These are phyloP conservation scores for Mamestra brassicae DNA, from an alignment of 2,888 invertebrate species.

Conservation along the genomic window DNA sequence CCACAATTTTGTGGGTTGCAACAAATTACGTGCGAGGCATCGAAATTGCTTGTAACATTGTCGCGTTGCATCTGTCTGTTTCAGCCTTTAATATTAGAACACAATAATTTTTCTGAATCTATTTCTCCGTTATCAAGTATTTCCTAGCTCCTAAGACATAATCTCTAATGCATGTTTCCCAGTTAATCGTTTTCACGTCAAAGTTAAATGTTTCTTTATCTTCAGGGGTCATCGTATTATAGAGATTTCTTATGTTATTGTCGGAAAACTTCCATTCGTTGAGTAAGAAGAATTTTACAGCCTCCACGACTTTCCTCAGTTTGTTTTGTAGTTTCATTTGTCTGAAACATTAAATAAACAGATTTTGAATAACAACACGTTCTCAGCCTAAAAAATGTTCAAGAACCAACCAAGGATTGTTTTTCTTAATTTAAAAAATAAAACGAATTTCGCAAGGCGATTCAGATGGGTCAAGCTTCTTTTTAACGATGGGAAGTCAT, in stretches of 20 bases:
- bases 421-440: no score
- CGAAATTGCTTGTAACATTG: background rate
- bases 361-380: background rate
- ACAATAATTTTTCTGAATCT: background rate
- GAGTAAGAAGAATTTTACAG: constrained; percentile 59
- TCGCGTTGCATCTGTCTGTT: background rate
- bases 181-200: constrained; percentile 63
- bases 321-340: constrained; percentile 69
- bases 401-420: no score
- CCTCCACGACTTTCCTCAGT: constrained; percentile 45
- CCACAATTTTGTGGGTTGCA: no score
- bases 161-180: constrained; percentile 64
- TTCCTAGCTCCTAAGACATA: constrained; percentile 62
- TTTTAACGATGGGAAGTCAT: no score
- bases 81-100: background rate
- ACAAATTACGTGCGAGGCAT: no score
- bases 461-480: no score
- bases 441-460: no score
- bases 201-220: constrained; percentile 66
- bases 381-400: background rate
- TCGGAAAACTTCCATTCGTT: constrained; percentile 67
- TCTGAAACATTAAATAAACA: constrained; percentile 60
- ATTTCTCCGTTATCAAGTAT: constrained; percentile 29
- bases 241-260: constrained; percentile 58
- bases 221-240: constrained; percentile 41